Percentiles rank a stretch among this genome's conserved stretches.
Evolutionary conservation across 2,888 invertebrate genomes (phyloP).

Genomic region (Nowickia ferox): DNA sequence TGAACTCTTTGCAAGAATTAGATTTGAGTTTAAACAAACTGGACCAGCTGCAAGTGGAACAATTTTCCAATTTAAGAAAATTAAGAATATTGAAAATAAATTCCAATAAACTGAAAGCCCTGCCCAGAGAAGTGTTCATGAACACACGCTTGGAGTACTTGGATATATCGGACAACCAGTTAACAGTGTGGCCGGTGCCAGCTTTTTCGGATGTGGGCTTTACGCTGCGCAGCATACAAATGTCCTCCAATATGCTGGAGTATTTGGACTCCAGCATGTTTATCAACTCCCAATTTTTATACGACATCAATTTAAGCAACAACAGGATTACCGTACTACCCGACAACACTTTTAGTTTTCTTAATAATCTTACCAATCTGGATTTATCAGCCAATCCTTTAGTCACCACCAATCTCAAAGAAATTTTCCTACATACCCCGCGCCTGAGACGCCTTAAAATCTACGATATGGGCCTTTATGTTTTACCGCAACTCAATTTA

Average conservation of each 20-base stretch:
- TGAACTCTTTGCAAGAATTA: slow-evolving; percentile 89
- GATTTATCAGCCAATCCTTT: slow-evolving; percentile 92
- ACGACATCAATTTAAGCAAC: slow-evolving; percentile 89
- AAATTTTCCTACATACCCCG: slow-evolving; percentile 93
- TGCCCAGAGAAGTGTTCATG: slow-evolving; percentile 91
- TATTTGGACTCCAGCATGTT: slow-evolving; percentile 95
- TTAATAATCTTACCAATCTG: slow-evolving; percentile 90
- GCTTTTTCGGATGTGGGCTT: slow-evolving; percentile 91
- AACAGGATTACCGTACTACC: slow-evolving; percentile 93
- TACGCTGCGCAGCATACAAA: slow-evolving; percentile 90
- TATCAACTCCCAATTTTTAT: slow-evolving; percentile 90
- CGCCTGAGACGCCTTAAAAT: slow-evolving; percentile 91
- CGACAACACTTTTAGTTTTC: slow-evolving; percentile 93
- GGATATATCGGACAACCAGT: slow-evolving; percentile 90
- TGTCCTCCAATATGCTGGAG: slow-evolving; percentile 91
- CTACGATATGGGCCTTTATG: slow-evolving; percentile 90
- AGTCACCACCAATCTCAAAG: slow-evolving; percentile 92
- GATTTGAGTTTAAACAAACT: slow-evolving; percentile 91
- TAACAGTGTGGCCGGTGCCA: slow-evolving; percentile 91
- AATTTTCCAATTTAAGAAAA: slow-evolving; percentile 90
- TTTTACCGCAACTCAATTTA: slow-evolving; percentile 90
- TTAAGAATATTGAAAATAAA: slow-evolving; percentile 89
- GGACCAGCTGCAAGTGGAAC: slow-evolving; percentile 90
- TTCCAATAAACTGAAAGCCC: slow-evolving; percentile 88
- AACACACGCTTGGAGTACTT: slow-evolving; percentile 91